Evolutionary conservation across 2,888 invertebrate species (phyloP).

Genomic region (Dynastes grantii): DNA sequence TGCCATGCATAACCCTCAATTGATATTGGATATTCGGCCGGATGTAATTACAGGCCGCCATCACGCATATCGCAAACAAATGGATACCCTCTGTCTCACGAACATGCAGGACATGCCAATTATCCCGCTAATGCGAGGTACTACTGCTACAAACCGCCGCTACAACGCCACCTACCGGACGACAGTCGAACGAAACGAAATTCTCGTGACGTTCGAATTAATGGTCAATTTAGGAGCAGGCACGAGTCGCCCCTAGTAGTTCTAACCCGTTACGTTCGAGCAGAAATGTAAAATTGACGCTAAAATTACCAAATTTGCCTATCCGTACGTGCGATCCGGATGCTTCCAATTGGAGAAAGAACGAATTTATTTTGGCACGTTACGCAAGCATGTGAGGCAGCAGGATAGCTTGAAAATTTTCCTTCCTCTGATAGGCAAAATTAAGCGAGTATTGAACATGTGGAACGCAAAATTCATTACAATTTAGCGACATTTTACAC

Average conservation of each 20-base stretch:
- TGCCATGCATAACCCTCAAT: slow-evolving; percentile 9
- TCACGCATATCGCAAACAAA: slow-evolving; percentile 26
- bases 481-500: too few species aligned
- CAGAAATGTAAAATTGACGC: slow-evolving; percentile 18
- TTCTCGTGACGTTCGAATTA: slow-evolving; percentile 35
- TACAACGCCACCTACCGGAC: slow-evolving; percentile 9
- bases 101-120: slow-evolving; percentile 36
- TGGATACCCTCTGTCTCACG: slow-evolving; percentile 38
- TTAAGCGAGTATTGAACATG: too few species aligned
- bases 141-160: slow-evolving; percentile 15
- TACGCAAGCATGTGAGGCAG: too few species aligned
- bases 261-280: slow-evolving; percentile 20
- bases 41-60: slow-evolving; percentile 31
- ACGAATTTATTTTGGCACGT: background rate
- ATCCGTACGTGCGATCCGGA: slow-evolving; percentile 7
- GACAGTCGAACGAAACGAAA: slow-evolving; percentile 29
- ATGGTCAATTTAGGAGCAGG: slow-evolving; percentile 35
- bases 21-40: slow-evolving; percentile 37
- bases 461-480: too few species aligned
- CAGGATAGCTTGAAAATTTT: too few species aligned
- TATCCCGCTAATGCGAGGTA: slow-evolving; percentile 28
- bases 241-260: background rate
- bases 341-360: background rate
- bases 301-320: slow-evolving; percentile 24
- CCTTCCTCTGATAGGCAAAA: too few species aligned